Evolutionary conservation across 2,888 invertebrate species (phyloP).

Genomic region (Pemphredon lugubris): DNA sequence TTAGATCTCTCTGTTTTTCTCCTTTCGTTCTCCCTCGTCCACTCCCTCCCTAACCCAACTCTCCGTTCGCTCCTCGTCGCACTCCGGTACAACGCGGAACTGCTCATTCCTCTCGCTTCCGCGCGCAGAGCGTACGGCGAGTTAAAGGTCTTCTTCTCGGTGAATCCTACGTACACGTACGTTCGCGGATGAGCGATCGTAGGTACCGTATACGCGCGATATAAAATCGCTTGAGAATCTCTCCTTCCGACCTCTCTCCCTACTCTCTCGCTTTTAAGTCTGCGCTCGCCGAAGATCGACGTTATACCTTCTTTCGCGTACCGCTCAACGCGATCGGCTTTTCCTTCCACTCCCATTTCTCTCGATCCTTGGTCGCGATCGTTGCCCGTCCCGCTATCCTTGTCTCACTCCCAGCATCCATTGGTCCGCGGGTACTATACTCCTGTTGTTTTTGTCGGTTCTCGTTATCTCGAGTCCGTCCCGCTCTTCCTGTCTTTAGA

Average conservation of each 20-base stretch:
- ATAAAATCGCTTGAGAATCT: not conserved
- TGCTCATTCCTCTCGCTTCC: not conserved
- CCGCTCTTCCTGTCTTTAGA: slow-evolving; percentile 32
- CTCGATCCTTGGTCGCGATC: slow-evolving; percentile 12
- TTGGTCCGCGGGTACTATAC: not conserved
- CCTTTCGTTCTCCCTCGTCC: slow-evolving; percentile 32
- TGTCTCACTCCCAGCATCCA: slow-evolving; percentile 36
- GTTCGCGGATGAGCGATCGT: not conserved
- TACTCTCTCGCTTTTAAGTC: too few relatives aligned
- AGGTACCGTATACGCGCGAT: too few relatives aligned
- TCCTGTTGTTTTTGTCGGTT: slow-evolving; percentile 8
- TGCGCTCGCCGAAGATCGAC: too few relatives aligned
- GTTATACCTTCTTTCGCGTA: not conserved
- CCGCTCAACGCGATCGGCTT: not conserved
- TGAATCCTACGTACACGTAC: not conserved
- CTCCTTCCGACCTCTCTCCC: not conserved
- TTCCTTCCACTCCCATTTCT: not conserved
- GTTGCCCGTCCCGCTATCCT: not conserved
- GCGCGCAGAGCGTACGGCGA: too few relatives aligned
- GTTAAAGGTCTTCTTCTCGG: slow-evolving; percentile 6
- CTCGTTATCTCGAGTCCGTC: slow-evolving; percentile 24
- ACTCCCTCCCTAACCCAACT: slow-evolving; percentile 4
- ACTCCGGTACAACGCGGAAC: slow-evolving; percentile 8
- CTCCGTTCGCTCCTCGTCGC: not conserved
- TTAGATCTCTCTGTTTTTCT: slow-evolving; percentile 53